Evolutionary conservation across 2,888 invertebrate genomes (phyloP), one percentile per base, ranked within the genome.

Genomic region (Octodonta nipae): DNA sequence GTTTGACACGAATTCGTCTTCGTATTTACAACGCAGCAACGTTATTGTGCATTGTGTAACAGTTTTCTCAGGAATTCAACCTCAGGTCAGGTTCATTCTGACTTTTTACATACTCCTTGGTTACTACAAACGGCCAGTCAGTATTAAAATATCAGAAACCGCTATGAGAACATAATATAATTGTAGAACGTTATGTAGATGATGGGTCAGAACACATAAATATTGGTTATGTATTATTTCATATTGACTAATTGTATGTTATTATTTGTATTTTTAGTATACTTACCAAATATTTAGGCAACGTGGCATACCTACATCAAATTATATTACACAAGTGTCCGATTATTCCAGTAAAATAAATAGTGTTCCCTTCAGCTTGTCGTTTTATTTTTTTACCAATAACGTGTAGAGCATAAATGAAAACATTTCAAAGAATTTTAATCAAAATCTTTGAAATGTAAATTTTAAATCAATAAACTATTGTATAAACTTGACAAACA

Each of bases 261-360:
- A 40, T 28, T 37, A 28, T 34, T 32, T 29, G 35, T 36, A 33
- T 37, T 33, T 30, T 31, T 34, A 32, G 38, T 34, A 33, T 40
- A 45, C 48, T 50, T 50, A 48, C 38, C 47, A 49, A 22, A 22
- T 4, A 11, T 22, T 22, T 22, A 22, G 22, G 22, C 22, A 4
- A 22, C 11, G 22, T 22, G 58, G 58, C 57, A 58, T 58, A 58
- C 55, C 56, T 54, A 48, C 55, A 49, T 49, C 49, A 44, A 43
- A 44, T 49, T 48, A 40, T 51, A 49, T 55, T 53, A 43, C 45
- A 47, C 45, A 49, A 46, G 51, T 47, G 53, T 56, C 52, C 54
- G 51, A 52, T 54, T 56, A 56, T 54, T 60, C 61, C 61, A 58
- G 56, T 58, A 47, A 56, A 61, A 63, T 61, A 63, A 61, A 63